Evolutionary conservation across 1,140 invertebrate species (phyloP), one percentile per base, ranked within the genome.

Genomic region (Drosophila murphyi): DNA sequence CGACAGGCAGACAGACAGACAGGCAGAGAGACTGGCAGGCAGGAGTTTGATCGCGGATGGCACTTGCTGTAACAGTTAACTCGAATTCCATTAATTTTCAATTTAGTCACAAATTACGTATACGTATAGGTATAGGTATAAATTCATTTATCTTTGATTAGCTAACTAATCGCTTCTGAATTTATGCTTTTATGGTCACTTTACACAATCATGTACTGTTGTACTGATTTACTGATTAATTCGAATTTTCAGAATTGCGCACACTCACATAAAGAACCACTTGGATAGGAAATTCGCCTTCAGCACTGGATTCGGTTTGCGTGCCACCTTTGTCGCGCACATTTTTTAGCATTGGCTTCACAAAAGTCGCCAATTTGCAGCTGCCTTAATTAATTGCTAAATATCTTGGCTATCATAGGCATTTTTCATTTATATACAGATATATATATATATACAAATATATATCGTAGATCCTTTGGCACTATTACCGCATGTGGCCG

Each of bases 221-320:
- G 20, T 20, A 45, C 54, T 12, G 32, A 56, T 31, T n/a, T 31
- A 8, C 31, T 62, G 65, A 70, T 74, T 74, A 32, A 45, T 51
- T 20, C 20, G 31, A 32, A 31, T 32, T 20, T 20, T 20, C 20
- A 20, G 20, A 20, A 20, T 20, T 20, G 20, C 32, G 5, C 54
- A 7, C 60, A 87, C 89, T 90, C 82, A 92, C 91, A 91, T 76
- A 82, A 92, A 92, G 41, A 91, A 91, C 91, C 91, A 92, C 73
- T 91, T 92, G 47, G 91, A 92, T 5, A 92, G 54, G 35, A 92
- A 81, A 75, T 91, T 92, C n/a, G 91, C 89, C 51, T 78, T 77
- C 32, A 90, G 72, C 67, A 91, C 79, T 10, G 91, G 91, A 91
- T 92, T 92, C 31, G 91, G 91, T 59, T 80, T 71, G 8, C 78